Evolutionary conservation across 2,888 invertebrate genomes (phyloP).

Genomic region (Cataglyphis livida): DNA sequence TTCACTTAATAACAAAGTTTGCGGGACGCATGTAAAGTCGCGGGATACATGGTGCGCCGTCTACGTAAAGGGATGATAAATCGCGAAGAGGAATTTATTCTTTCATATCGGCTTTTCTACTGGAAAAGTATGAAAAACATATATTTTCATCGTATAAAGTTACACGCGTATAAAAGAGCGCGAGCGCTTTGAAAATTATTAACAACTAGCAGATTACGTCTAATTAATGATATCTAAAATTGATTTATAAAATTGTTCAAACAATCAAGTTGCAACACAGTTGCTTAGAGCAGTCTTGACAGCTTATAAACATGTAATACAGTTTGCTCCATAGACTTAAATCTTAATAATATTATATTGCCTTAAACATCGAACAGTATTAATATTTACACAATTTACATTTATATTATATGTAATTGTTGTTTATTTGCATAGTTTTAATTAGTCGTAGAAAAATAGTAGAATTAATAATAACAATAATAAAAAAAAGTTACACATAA

Average conservation of each 20-base stretch:
- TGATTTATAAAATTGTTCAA: not conserved
- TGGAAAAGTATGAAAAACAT: slow-evolving; percentile 71
- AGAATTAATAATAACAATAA: not conserved
- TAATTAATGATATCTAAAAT: not conserved
- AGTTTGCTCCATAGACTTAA: not conserved
- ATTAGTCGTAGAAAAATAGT: slow-evolving; percentile 29
- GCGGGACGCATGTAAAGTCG: slow-evolving; percentile 60
- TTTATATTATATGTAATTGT: not conserved
- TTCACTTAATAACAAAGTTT: slow-evolving; percentile 77
- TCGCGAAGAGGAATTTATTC: not conserved
- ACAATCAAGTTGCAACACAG: not conserved
- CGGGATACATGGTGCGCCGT: slow-evolving; percentile 60
- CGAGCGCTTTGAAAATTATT: slow-evolving; percentile 26
- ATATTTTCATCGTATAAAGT: slow-evolving; percentile 63
- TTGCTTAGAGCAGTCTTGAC: not conserved
- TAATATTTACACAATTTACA: slow-evolving; percentile 36
- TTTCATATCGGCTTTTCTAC: slow-evolving; percentile 33
- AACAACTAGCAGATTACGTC: not conserved
- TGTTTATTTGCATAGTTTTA: not conserved
- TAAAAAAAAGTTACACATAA: not conserved
- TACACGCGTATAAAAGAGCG: slow-evolving; percentile 39
- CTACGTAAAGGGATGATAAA: slow-evolving; percentile 32
- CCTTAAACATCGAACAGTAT: slow-evolving; percentile 12
- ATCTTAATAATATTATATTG: not conserved
- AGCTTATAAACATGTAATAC: not conserved